A percentile compares a stretch with the other conserved stretches of the same genome.
phyloP scores from a whole-genome alignment of 1,140 invertebrate genomes.

The Cydia strobilella region DNA sequence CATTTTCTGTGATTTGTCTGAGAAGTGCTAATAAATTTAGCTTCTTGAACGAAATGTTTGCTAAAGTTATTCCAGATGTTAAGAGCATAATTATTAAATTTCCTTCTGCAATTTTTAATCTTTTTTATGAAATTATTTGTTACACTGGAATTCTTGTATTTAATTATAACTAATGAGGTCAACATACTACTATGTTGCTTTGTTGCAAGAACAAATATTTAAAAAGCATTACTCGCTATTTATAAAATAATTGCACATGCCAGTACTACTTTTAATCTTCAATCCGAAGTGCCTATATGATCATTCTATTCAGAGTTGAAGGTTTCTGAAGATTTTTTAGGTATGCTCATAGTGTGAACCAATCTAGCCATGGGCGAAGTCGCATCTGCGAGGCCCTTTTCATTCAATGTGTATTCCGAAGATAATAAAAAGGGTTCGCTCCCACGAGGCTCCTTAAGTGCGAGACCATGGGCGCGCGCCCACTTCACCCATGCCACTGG shows the following conservation, averaged over 20 bases:
- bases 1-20: conserved; percentile 20
- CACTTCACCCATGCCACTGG: too few relatives aligned
- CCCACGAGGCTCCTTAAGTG: too few relatives aligned
- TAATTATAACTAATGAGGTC: not conserved
- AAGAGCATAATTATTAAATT: not conserved
- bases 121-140: not conserved
- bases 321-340: not conserved
- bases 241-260: not conserved
- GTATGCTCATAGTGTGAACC: conserved; percentile 8
- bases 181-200: not conserved
- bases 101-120: not conserved
- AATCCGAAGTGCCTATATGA: not conserved
- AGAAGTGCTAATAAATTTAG: conserved; percentile 7
- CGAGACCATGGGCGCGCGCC: too few relatives aligned
- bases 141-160: not conserved
- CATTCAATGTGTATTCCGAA: too few relatives aligned
- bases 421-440: too few relatives aligned
- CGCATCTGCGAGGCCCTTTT: too few relatives aligned
- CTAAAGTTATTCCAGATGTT: conserved; percentile 16
- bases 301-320: not conserved
- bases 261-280: not conserved
- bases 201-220: not conserved
- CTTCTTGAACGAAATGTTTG: not conserved
- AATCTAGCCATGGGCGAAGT: too few relatives aligned
- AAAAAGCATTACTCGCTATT: not conserved